These are phyloP conservation scores for Heliconius eleuchia DNA, from an alignment of 1,140 invertebrate species.

Conservation along the genomic window DNA sequence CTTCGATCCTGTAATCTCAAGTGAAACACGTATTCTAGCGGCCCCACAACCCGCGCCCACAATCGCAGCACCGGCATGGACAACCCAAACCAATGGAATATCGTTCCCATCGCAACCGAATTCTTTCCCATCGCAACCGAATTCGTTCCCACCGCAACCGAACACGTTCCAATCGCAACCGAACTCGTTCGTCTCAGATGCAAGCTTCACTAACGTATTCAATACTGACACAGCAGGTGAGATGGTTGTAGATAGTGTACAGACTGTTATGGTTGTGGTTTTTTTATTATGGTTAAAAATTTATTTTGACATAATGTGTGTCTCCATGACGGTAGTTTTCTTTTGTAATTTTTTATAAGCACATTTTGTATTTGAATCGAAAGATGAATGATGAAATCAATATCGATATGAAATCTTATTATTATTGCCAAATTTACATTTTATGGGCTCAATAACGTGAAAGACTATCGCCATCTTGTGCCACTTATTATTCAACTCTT, in stretches of 20 bases:
- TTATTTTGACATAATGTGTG: background rate
- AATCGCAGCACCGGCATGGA: constrained; percentile 80
- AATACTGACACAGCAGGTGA: constrained; percentile 88
- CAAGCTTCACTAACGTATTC: constrained; percentile 92
- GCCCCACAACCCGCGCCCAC: constrained; percentile 44
- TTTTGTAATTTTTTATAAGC: background rate
- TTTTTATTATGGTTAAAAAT: background rate
- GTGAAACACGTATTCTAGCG: constrained; percentile 38
- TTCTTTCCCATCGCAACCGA: constrained; percentile 54
- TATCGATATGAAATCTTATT: too few relatives aligned
- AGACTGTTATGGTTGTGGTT: background rate
- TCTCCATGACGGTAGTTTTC: background rate
- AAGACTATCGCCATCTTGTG: background rate
- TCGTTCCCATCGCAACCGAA: constrained; percentile 46
- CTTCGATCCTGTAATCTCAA: background rate
- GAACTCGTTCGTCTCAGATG: constrained; percentile 92
- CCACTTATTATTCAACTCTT: too few relatives aligned
- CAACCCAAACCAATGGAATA: constrained; percentile 47
- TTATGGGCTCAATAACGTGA: too few relatives aligned
- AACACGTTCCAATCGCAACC: constrained; percentile 57
- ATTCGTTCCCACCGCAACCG: constrained; percentile 59
- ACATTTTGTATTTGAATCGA: too few relatives aligned
- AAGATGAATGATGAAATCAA: too few relatives aligned
- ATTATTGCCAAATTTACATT: too few relatives aligned
- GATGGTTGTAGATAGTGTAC: constrained; percentile 35